These are phyloP conservation scores for Hyperoodon ampullatus DNA, from an alignment of 2,113 vertebrate species.

Conservation along the genomic window DNA sequence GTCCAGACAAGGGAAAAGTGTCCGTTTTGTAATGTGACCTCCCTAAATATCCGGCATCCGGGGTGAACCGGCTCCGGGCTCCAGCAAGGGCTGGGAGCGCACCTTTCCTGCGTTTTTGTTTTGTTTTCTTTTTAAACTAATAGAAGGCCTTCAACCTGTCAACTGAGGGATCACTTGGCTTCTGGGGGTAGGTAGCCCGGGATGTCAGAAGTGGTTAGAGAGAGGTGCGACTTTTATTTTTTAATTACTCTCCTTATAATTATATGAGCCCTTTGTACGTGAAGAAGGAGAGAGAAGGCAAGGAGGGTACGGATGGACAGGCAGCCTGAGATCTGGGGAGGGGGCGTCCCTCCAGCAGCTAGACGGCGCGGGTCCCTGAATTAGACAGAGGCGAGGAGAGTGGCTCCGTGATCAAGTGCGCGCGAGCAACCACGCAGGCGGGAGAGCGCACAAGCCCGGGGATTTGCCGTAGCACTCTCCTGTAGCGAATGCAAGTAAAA, in stretches of 20 bases:
- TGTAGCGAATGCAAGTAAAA: constrained; percentile 90
- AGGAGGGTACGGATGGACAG: not conserved
- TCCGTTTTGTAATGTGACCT: not conserved
- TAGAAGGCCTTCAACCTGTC: constrained; percentile 3
- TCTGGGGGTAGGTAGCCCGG: not conserved
- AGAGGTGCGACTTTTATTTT: not conserved
- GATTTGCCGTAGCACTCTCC: constrained; percentile 92
- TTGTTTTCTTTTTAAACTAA: constrained; percentile 27
- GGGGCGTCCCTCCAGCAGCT: constrained; percentile 58
- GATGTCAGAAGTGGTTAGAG: not conserved
- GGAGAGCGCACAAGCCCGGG: constrained; percentile 88
- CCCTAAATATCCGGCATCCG: not conserved
- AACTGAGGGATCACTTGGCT: not conserved
- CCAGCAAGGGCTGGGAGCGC: not conserved
- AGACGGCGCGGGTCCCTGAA: constrained; percentile 57
- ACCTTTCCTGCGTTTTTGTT: not conserved
- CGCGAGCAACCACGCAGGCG: constrained; percentile 87
- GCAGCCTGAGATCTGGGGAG: constrained; percentile 35
- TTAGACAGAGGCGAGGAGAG: constrained; percentile 50
- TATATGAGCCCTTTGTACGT: not conserved
- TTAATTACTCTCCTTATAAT: constrained; percentile 25
- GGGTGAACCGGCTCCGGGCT: not conserved
- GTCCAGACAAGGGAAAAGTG: not conserved
- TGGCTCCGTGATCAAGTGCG: constrained; percentile 91
- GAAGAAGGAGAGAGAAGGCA: not conserved